These are phyloP conservation scores for Probaryconus sp. DNA, from an alignment of 1,140 invertebrate species.

Conservation along the genomic window DNA sequence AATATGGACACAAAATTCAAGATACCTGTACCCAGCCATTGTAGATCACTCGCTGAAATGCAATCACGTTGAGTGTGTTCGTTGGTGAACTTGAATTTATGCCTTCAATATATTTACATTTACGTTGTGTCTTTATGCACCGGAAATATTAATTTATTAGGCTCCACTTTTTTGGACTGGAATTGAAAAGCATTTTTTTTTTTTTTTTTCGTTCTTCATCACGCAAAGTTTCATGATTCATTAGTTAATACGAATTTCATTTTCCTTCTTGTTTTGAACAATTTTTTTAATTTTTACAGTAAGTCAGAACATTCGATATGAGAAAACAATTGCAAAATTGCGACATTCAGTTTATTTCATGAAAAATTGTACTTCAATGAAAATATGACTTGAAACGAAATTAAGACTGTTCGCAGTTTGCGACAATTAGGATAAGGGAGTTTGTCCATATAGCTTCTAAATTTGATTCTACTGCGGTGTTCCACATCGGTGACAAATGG, in stretches of 20 bases:
- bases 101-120: background rate
- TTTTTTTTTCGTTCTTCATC: too few relatives aligned
- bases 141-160: background rate
- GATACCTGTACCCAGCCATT: slow-evolving; percentile 27
- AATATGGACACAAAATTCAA: slow-evolving; percentile 36
- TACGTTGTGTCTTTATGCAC: background rate
- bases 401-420: too few relatives aligned
- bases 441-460: slow-evolving; percentile 10
- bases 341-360: too few relatives aligned
- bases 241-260: too few relatives aligned
- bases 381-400: too few relatives aligned
- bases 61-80: slow-evolving; percentile 31
- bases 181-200: too few relatives aligned
- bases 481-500: slow-evolving; percentile 30
- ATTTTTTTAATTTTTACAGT: too few relatives aligned
- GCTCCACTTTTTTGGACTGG: background rate
- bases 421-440: slow-evolving; percentile 4
- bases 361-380: too few relatives aligned
- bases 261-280: too few relatives aligned
- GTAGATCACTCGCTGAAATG: slow-evolving; percentile 36
- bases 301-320: too few relatives aligned
- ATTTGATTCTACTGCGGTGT: slow-evolving; percentile 32
- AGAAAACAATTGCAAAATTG: too few relatives aligned
- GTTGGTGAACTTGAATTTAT: background rate
- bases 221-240: too few relatives aligned